Evolutionary conservation across 2,888 invertebrate genomes (phyloP), one percentile per base, ranked within the genome.

Genomic region (Lasioglossum oenotherae): DNA sequence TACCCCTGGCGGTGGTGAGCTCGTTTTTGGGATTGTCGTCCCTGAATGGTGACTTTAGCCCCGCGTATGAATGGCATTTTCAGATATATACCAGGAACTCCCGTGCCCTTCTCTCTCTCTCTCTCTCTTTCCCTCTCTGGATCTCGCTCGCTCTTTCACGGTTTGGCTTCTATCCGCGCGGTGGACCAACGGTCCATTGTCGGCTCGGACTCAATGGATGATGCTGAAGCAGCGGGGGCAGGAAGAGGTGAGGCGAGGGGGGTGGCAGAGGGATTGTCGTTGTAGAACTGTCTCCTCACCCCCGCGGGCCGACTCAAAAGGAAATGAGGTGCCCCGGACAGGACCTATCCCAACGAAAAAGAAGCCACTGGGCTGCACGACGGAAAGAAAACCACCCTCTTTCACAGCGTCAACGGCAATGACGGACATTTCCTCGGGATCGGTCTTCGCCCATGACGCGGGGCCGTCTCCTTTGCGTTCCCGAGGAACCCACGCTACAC

Each of bases 251-350:
- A 53, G 53, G 49, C 49, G 23, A 53, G 35, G 81, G 80, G 75
- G 78, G 64, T 16, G 64, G 64, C 16, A 76, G 80, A 75, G 23
- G 82, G 86, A 86, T 88, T 88, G 87, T 87, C 90, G 85, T 88
- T 88, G 90, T 85, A 86, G 90, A 87, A 88, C 84, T 84, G 86
- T 81, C 78, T 75, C 77, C 75, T 74, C 74, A 73, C 80, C 76
- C 80, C 69, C 77, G 77, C 44, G 81, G 64, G 85, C 82, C 91
- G 84, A 78, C 87, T 90, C 88, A 85, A 91, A 91, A 91, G 91
- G 91, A 91, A 91, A 91, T 92, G 91, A 91, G 91, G 87, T 91
- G 91, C 87, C 87, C 88, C 82, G 85, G 87, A 86, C 92, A 87
- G 88, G 92, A 92, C 91, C 91, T 91, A 92, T 85, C 91, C 88